Base-by-base conservation (phyloP, 2,888 invertebrate genomes). In the Drosophila merina region DNA sequence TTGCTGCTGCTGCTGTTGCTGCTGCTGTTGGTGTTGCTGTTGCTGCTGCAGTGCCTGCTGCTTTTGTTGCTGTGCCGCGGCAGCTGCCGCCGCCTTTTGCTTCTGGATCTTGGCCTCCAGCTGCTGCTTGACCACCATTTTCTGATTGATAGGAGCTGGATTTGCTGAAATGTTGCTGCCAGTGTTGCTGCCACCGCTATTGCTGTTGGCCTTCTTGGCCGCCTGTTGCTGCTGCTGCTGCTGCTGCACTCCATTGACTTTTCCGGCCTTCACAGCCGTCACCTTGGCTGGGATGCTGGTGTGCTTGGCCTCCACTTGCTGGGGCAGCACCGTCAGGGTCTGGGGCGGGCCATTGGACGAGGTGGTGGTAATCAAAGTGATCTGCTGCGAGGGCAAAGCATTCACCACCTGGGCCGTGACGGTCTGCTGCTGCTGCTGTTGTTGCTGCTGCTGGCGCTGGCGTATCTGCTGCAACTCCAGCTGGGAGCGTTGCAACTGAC, bases 401-500 rank as follows among this genome's bases (percentile, higher is more conserved):
- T 88, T 90, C 4, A 90, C 75, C 48, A 90, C 75, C 51, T 90
- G 89, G 0, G 89, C 76, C 0, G 88, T 76, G 0, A 89, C 79
- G 0, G 86, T 83, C 50, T 88, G 86, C 52, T 83, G 88, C 9
- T 89, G 89, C 28, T 88, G 88, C 92, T 79, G 80, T 28, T 28
- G 28, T 1, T 72, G 74, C 9, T 79, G 76, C 3, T 79, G 86
- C 49, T 80, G 82, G 50, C 73, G 94, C 92, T 77, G 94, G 93
- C 92, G 88, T 57, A 94, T 93, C 76, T 94, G 94, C 82, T 96
- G 95, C 72, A 96, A 89, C 88, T 96, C 96, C 76, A 95, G 94
- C 70, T 96, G 95, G 1, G 96, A 96, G 75, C 95, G 94, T 68
- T 95, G 95, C 76, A 97, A 89, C 87, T 97, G 96, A 2, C 97